Conservation (phyloP, 2,113 vertebrate genomes). For the Cephalopholis sonnerati region DNA sequence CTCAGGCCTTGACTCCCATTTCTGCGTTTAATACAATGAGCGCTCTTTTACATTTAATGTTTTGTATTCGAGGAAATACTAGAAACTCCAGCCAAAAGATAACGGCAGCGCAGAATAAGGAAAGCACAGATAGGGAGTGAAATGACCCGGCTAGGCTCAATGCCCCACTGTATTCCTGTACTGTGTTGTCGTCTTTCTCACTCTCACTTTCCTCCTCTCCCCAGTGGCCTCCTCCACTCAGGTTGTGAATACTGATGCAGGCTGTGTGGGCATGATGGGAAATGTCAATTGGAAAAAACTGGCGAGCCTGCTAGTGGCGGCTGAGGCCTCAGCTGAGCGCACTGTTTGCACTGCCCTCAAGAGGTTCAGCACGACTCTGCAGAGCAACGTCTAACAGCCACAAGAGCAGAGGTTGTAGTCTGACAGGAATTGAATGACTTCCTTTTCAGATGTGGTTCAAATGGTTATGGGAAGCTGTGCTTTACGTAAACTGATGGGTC, state of each 20-base stretch:
- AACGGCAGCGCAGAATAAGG: constrained; percentile 34
- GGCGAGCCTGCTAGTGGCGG: constrained; percentile 24
- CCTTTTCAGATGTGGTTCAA: neutral
- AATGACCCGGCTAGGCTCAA: constrained; percentile 58
- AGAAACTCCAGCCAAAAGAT: constrained; percentile 44
- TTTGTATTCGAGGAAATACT: constrained; percentile 14
- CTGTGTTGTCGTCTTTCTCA: constrained; percentile 56
- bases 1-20: constrained; percentile 8
- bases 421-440: constrained; percentile 12
- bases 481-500: neutral
- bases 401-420: constrained; percentile 28
- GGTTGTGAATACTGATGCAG: constrained; percentile 70
- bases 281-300: constrained; percentile 69
- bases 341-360: constrained; percentile 76
- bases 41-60: constrained; percentile 18
- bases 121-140: constrained; percentile 48
- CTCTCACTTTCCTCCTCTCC: constrained; percentile 53
- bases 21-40: constrained; percentile 35
- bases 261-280: constrained; percentile 74
- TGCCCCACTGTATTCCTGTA: constrained; percentile 62
- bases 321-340: constrained; percentile 37
- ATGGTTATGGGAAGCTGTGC: neutral
- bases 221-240: constrained; percentile 63
- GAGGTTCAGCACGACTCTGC: constrained; percentile 66
- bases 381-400: constrained; percentile 34